phyloP scores from a whole-genome alignment of 1,140 invertebrate genomes.

The Ganaspis sp. region DNA sequence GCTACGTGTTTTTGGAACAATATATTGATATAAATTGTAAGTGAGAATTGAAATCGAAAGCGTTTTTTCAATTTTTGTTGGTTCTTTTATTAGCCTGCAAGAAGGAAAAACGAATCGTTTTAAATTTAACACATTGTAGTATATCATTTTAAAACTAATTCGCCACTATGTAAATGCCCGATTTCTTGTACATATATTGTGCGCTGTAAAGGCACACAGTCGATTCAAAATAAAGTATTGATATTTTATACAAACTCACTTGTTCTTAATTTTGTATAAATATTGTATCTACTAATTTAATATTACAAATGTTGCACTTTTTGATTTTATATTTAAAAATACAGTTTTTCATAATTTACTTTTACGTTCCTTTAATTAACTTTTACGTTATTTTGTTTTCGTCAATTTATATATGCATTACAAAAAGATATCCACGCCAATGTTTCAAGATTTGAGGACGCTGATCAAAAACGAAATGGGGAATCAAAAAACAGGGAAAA shows the following conservation, averaged over 20 bases:
- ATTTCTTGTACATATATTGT: constrained; percentile 64
- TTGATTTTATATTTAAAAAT: no score
- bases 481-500: no score
- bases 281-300: no score
- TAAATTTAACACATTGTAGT: constrained; percentile 55
- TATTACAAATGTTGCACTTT: no score
- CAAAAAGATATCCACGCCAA: no score
- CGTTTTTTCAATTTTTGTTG: neutral
- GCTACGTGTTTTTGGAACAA: neutral
- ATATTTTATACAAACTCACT: constrained; percentile 67
- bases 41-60: neutral
- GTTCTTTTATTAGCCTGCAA: neutral
- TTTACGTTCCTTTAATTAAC: no score
- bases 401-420: no score
- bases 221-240: constrained; percentile 69
- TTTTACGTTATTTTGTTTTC: no score
- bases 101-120: constrained; percentile 36
- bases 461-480: no score
- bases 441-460: no score
- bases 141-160: constrained; percentile 42
- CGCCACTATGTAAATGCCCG: constrained; percentile 60
- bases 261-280: constrained; percentile 19
- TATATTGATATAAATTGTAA: neutral
- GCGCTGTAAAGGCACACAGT: constrained; percentile 50
- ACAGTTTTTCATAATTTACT: no score